These are phyloP conservation scores for Sebastes taczanowskii DNA, from an alignment of 2,797 vertebrate species.

Conservation along the genomic window DNA sequence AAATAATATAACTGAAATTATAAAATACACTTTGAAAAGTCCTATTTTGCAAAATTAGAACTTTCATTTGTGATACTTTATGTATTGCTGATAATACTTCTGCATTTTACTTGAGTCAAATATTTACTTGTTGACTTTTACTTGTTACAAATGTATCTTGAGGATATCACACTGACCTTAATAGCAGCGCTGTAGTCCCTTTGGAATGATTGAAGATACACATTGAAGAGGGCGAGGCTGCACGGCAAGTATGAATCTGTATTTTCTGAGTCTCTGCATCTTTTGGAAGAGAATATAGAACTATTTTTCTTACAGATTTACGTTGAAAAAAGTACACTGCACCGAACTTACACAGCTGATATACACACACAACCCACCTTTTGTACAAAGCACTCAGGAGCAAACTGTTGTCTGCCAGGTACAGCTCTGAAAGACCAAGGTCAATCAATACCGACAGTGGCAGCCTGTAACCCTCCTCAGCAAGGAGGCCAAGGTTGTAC, in stretches of 20 bases:
- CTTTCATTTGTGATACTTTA: background rate
- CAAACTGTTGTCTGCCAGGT: slow-evolving; percentile 62
- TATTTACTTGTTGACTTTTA: background rate
- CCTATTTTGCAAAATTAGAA: background rate
- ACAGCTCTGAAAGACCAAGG: slow-evolving; percentile 77
- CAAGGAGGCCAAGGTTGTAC: slow-evolving; percentile 84
- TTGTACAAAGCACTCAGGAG: slow-evolving; percentile 76
- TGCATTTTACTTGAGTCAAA: background rate
- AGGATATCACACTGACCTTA: slow-evolving; percentile 68
- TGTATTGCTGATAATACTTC: background rate
- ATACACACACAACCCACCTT: slow-evolving; percentile 61
- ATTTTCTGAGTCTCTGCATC: slow-evolving; percentile 81
- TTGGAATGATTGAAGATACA: slow-evolving; percentile 73
- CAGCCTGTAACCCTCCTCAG: slow-evolving; percentile 78
- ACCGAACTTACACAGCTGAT: background rate
- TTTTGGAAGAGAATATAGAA: slow-evolving; percentile 34
- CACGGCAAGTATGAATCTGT: slow-evolving; percentile 85
- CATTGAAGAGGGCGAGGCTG: slow-evolving; percentile 81
- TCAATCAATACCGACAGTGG: slow-evolving; percentile 70
- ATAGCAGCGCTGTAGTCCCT: slow-evolving; percentile 64
- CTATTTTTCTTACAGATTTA: background rate
- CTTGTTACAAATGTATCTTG: background rate
- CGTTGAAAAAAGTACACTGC: background rate
- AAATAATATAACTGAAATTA: background rate
- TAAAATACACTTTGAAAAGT: background rate